Evolutionary conservation across 92 coral and sea anemone species (phyloP), one percentile per base, ranked within the genome.

Genomic region (Hydrozoanthus gracilis): DNA sequence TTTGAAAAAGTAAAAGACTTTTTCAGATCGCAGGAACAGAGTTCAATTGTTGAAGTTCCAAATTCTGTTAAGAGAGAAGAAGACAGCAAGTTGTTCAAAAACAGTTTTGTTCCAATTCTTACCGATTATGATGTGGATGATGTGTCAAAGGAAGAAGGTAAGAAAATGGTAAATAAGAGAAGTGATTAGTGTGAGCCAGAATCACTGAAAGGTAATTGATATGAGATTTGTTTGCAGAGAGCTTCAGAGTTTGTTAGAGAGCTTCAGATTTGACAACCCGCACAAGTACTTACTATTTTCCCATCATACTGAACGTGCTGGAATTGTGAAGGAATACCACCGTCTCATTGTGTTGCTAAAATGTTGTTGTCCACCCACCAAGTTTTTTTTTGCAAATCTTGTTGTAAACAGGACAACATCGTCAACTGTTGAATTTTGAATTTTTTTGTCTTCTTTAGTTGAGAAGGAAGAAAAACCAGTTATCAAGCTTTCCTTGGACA

Each of bases 41-140:
- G 99, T 77, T 95, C 99, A 2, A 95, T 97, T 51, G 98, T 97
- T 12, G 98, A 97, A 47, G 98, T 93, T 12, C 99, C 99, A 7
- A 89, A 86, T 88, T 88, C 99, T 13, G 99, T 95, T 76, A 95
- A 95, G 87, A 91, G 92, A 69, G 95, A 93, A 68, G 95, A 93
- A 56, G 95, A 89, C 56, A 72, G 92, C 35, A 85, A 91, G 78
- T 55, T 91, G 68, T 90, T 73, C 90, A 91, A 91, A 51, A 89
- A 93, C 62, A 92, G 93, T 90, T 94, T 94, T 82, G 89, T 94
- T 16, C 91, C 91, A 14, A 90, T 91, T 66, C 87, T 88, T 48
- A 87, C 86, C 39, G 92, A 75, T 79, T 80, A 64, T 65, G 89
- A 84, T 13, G 78, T 75, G 13, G 94, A 94, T 65, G 87, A 94